These are phyloP conservation scores for Lasioglossum zephyrum DNA, from an alignment of 2,888 invertebrate species.

Conservation along the genomic window DNA sequence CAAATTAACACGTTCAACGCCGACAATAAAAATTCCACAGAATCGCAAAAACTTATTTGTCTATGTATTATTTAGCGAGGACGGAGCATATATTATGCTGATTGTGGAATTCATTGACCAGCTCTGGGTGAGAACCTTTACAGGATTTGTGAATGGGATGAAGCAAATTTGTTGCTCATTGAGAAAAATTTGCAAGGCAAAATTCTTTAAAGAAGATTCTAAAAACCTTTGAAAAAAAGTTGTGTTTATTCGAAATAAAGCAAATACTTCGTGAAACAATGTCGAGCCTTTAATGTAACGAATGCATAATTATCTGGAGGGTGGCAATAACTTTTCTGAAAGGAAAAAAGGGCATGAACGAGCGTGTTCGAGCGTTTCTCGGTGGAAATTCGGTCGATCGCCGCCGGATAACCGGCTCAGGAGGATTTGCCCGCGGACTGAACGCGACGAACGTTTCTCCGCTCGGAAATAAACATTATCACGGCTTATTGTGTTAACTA, in stretches of 20 bases:
- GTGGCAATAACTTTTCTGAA: neutral
- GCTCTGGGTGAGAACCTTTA: neutral
- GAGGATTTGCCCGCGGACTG: conserved; percentile 35
- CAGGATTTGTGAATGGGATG: neutral
- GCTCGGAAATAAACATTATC: conserved; percentile 69
- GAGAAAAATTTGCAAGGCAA: neutral
- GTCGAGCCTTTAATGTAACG: neutral
- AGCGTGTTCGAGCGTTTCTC: conserved; percentile 7
- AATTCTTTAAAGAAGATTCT: too few species aligned
- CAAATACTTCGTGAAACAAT: neutral
- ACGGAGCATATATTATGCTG: too few species aligned
- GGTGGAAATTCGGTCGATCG: conserved; percentile 36
- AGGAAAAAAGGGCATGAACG: conserved; percentile 1
- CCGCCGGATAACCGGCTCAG: conserved; percentile 4
- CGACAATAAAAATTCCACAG: neutral
- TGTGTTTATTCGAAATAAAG: neutral
- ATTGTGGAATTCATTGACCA: neutral
- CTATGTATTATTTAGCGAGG: neutral
- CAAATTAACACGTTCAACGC: neutral
- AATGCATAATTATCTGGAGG: neutral
- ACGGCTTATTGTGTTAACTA: conserved; percentile 67
- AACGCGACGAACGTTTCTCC: conserved; percentile 50
- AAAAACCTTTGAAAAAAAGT: neutral
- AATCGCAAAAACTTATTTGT: neutral
- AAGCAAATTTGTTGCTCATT: neutral